Conservation (phyloP, 1,140 invertebrate genomes). For the Drosophila triauraria region DNA sequence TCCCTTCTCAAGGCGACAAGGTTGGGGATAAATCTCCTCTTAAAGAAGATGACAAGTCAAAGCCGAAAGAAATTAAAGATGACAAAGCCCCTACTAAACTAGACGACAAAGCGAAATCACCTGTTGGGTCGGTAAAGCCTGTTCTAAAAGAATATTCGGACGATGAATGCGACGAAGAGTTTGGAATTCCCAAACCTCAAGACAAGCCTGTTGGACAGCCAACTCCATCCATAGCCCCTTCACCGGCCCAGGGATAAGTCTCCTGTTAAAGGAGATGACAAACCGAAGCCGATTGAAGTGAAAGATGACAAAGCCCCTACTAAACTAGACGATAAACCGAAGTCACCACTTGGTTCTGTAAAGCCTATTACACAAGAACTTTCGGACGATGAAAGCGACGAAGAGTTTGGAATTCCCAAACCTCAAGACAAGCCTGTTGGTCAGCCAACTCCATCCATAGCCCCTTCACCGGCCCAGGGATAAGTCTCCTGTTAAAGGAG, state of each 20-base stretch:
- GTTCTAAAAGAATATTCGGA: neutral
- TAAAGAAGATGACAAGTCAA: too few species aligned
- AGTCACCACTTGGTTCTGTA: too few species aligned
- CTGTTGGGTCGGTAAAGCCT: neutral
- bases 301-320: slow-evolving; percentile 4
- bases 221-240: too few species aligned
- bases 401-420: slow-evolving; percentile 1
- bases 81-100: neutral
- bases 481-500: too few species aligned
- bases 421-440: neutral
- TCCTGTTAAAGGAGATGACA: too few species aligned
- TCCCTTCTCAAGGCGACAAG: neutral
- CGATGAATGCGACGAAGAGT: slow-evolving; percentile 15
- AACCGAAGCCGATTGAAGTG: too few species aligned
- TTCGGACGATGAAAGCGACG: slow-evolving; percentile 17
- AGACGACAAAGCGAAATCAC: slow-evolving; percentile 15
- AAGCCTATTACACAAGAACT: neutral
- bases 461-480: neutral
- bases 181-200: neutral
- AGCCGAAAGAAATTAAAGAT: neutral
- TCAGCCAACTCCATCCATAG: neutral
- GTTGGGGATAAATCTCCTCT: too few species aligned
- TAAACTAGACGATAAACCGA: neutral
- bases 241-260: too few species aligned
- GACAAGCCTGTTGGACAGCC: neutral